Evolutionary conservation across 2,888 invertebrate species (phyloP).

Genomic region (Eupithecia subfuscata): DNA sequence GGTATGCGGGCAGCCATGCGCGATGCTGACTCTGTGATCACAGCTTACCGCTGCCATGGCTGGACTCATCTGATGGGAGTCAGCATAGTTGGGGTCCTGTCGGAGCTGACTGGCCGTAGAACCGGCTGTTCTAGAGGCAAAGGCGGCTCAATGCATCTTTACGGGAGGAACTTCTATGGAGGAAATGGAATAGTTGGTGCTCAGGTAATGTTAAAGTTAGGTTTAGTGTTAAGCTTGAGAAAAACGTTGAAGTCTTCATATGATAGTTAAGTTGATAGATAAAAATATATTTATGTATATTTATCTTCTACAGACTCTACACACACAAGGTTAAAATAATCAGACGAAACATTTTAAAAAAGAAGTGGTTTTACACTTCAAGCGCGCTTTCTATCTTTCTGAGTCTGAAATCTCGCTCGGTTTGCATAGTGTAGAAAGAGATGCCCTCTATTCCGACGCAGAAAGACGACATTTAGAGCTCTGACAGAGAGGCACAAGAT

Average conservation of each 20-base stretch:
- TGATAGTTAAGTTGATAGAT: neutral
- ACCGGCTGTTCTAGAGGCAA: constrained; percentile 97
- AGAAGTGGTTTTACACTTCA: no score
- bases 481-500: no score
- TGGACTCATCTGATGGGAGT: constrained; percentile 98
- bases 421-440: no score
- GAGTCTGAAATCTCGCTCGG: no score
- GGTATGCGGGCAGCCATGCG: constrained; percentile 95
- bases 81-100: constrained; percentile 89
- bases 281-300: no score
- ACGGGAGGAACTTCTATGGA: constrained; percentile 95
- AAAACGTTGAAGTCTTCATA: neutral
- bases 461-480: no score
- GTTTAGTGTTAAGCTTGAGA: neutral
- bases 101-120: constrained; percentile 95
- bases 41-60: constrained; percentile 98
- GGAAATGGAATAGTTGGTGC: constrained; percentile 99
- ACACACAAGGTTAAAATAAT: no score
- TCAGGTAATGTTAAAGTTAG: constrained; percentile 85
- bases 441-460: no score
- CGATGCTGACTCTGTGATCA: constrained; percentile 93
- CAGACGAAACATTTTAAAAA: no score
- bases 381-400: no score
- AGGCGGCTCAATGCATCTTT: constrained; percentile 99
- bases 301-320: no score